phyloP scores from a whole-genome alignment of 2,888 invertebrate species.

The Drosophila heteroneura region DNA sequence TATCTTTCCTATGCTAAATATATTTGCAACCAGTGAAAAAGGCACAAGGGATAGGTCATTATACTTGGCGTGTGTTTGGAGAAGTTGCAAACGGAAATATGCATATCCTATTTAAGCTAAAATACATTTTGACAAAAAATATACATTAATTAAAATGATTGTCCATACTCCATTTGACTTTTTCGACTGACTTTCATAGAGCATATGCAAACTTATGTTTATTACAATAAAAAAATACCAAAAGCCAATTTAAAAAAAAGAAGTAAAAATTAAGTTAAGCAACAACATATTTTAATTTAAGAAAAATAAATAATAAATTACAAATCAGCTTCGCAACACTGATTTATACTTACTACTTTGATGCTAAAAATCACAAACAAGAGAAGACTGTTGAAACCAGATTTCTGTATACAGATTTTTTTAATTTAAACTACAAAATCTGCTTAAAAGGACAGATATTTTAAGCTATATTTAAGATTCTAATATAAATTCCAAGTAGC shows the following conservation, averaged over 20 bases:
- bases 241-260: too few species aligned
- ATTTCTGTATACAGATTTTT: not conserved
- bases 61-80: not conserved
- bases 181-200: not conserved
- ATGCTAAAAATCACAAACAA: not conserved
- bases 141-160: not conserved
- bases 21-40: conserved; percentile 13
- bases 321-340: not conserved
- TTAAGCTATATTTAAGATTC: not conserved
- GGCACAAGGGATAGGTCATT: conserved; percentile 8
- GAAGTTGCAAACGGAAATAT: not conserved
- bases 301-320: not conserved
- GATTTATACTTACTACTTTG: not conserved
- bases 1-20: conserved; percentile 37
- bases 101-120: not conserved
- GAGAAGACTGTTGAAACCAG: not conserved
- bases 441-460: not conserved
- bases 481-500: not conserved
- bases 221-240: not conserved
- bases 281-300: not conserved
- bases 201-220: not conserved
- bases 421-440: not conserved
- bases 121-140: not conserved
- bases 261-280: too few species aligned
- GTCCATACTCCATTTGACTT: not conserved